phyloP scores from a whole-genome alignment of 2,888 invertebrate species.

The Agrochola circellaris region DNA sequence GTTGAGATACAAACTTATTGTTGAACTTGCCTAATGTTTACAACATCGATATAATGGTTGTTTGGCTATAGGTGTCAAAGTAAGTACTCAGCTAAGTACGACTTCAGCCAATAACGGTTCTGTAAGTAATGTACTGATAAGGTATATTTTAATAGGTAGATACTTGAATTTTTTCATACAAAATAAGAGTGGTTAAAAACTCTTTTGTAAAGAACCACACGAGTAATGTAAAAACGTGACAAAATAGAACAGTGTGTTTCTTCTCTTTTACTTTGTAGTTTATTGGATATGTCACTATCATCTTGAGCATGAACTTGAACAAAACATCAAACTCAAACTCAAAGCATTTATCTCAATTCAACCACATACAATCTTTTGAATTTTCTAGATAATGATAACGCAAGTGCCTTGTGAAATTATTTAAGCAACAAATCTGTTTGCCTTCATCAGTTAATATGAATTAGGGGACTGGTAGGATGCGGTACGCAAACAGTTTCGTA shows the following conservation, averaged over 20 bases:
- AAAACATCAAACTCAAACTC: neutral
- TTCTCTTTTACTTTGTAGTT: neutral
- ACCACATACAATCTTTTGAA: too few species aligned
- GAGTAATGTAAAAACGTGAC: neutral
- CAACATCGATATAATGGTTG: neutral
- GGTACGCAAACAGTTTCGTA: neutral
- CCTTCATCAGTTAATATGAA: neutral
- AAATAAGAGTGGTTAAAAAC: neutral
- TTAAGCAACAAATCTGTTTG: neutral
- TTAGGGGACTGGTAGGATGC: neutral
- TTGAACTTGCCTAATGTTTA: conserved; percentile 16
- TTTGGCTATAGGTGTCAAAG: neutral
- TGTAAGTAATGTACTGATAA: neutral
- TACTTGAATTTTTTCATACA: too few species aligned
- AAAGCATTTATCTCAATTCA: too few species aligned
- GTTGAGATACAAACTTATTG: conserved; percentile 6
- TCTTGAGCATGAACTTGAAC: neutral
- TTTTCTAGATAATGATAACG: too few species aligned
- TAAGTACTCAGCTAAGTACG: neutral
- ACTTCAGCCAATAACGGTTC: neutral
- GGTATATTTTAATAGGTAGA: too few species aligned
- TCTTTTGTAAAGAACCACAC: neutral
- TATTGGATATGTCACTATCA: neutral
- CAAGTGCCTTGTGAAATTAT: neutral
- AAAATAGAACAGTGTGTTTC: neutral